Conservation (phyloP, 2,888 invertebrate genomes). For the Lapara coniferarum region DNA sequence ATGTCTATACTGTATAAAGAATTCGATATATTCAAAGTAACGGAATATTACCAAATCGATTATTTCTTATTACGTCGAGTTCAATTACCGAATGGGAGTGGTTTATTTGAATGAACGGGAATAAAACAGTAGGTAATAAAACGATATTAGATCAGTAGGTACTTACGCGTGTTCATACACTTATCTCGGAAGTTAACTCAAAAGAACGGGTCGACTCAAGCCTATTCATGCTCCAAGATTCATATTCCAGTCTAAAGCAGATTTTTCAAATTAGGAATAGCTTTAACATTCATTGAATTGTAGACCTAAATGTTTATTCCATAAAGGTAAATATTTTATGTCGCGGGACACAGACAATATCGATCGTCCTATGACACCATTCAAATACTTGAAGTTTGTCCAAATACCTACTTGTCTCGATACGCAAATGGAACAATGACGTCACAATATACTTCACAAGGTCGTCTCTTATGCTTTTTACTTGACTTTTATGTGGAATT, state of each 20-base stretch:
- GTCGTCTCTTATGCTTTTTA: not conserved
- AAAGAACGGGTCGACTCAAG: no score
- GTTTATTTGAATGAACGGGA: not conserved
- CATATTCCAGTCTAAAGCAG: no score
- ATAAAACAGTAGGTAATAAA: slow-evolving; percentile 2
- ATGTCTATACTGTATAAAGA: not conserved
- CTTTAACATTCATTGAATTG: no score
- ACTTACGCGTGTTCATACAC: no score
- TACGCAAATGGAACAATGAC: slow-evolving; percentile 5
- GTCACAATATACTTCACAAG: slow-evolving; percentile 8
- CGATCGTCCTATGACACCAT: not conserved
- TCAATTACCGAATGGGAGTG: slow-evolving; percentile 16
- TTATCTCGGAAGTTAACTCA: no score
- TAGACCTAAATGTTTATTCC: not conserved
- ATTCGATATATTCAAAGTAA: not conserved
- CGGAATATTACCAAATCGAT: slow-evolving; percentile 12
- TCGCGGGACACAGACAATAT: not conserved
- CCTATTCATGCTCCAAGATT: no score
- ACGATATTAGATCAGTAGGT: not conserved
- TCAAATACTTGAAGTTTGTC: slow-evolving; percentile 18
- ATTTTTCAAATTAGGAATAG: no score
- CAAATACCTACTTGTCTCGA: slow-evolving; percentile 14
- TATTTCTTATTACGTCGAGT: not conserved
- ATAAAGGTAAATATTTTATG: not conserved
- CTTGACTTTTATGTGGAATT: not conserved